A percentile compares a stretch with the other conserved stretches of the same genome.
Conservation (phyloP, 2,113 vertebrate species). For the Actinemys pallida region DNA sequence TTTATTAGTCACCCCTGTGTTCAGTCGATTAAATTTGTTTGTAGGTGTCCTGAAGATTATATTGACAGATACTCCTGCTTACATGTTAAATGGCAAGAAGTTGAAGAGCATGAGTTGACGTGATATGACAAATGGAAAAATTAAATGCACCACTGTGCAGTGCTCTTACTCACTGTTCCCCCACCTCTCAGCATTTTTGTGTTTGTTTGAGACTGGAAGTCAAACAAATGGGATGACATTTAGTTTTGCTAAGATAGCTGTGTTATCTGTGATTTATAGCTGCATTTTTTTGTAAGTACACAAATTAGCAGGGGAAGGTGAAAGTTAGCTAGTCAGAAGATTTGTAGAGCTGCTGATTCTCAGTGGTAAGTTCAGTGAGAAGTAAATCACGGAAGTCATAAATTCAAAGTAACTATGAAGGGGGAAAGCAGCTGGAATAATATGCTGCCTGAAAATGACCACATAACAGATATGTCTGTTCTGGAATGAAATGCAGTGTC, state of each 20-base stretch:
- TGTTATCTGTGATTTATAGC: conserved; percentile 68
- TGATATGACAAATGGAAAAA: conserved; percentile 76
- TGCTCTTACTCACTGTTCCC: conserved; percentile 23
- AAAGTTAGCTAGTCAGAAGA: conserved; percentile 53
- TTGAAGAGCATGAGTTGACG: conserved; percentile 69
- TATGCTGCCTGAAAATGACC: conserved; percentile 47
- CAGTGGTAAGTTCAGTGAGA: conserved; percentile 54
- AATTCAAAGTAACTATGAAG: conserved; percentile 58
- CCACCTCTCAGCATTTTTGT: conserved; percentile 43
- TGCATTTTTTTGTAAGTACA: conserved; percentile 62
- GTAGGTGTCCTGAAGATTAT: conserved; percentile 71
- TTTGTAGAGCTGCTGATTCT: conserved; percentile 63
- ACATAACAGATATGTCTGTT: neutral
- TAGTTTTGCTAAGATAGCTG: conserved; percentile 53
- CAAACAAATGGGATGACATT: conserved; percentile 51
- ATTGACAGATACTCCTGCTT: conserved; percentile 79
- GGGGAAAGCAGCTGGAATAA: conserved; percentile 48
- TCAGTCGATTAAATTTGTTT: conserved; percentile 76
- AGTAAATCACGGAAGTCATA: conserved; percentile 43
- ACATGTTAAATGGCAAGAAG: conserved; percentile 70
- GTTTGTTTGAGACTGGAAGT: conserved; percentile 12
- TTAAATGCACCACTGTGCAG: conserved; percentile 35
- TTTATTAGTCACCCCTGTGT: conserved; percentile 74
- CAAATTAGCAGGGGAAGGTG: conserved; percentile 59
- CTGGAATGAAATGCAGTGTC: neutral